Conservation (phyloP, 2,797 vertebrate species). For the Tapirus indicus region DNA sequence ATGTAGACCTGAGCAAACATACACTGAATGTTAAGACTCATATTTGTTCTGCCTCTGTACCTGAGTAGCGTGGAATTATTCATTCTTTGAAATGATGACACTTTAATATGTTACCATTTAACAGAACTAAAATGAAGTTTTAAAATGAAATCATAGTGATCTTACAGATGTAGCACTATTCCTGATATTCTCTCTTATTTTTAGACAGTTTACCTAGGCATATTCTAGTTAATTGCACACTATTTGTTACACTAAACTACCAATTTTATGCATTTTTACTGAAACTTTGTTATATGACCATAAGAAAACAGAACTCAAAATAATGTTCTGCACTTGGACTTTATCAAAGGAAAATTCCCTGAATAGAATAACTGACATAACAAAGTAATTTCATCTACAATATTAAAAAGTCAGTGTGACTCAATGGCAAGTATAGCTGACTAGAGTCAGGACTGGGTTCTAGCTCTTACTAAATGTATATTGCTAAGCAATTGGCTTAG, state of each 20-base stretch:
- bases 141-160: background rate
- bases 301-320: background rate
- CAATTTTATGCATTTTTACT: background rate
- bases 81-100: background rate
- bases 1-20: background rate
- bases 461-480: background rate
- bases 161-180: background rate
- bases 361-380: background rate
- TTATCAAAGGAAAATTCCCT: background rate
- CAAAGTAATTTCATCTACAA: background rate
- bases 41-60: background rate
- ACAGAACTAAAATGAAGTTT: background rate
- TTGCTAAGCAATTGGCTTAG: background rate
- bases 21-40: background rate
- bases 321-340: background rate
- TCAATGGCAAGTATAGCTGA: background rate
- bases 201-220: background rate
- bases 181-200: background rate
- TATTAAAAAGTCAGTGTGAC: background rate
- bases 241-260: background rate
- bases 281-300: background rate
- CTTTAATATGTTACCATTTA: background rate
- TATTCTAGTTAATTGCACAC: background rate
- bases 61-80: background rate
- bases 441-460: background rate